These are phyloP conservation scores for Agrenia bidenticulata DNA, from an alignment of 2,888 invertebrate genomes.

Conservation along the genomic window DNA sequence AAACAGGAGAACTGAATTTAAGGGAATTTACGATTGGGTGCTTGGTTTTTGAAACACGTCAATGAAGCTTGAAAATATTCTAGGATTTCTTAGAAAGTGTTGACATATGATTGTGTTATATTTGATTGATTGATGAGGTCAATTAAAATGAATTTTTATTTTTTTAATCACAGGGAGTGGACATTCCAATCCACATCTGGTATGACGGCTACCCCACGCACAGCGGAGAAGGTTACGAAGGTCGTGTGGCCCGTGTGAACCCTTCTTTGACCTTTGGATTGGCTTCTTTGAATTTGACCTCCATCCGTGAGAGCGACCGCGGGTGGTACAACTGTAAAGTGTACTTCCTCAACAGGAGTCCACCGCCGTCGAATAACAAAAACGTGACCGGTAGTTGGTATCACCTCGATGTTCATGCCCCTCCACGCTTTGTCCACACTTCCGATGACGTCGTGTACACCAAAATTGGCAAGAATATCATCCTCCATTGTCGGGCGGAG, in stretches of 20 bases:
- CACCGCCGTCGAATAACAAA: constrained; percentile 81
- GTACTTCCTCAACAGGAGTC: constrained; percentile 91
- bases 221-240: constrained; percentile 91
- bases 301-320: constrained; percentile 88
- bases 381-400: constrained; percentile 82
- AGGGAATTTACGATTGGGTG: no score
- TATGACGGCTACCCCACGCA: constrained; percentile 97
- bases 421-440: constrained; percentile 91
- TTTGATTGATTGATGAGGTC: no score
- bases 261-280: no score
- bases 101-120: no score
- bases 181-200: constrained; percentile 96
- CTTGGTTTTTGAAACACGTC: no score
- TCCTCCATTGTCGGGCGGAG: constrained; percentile 93
- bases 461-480: constrained; percentile 92
- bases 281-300: constrained; percentile 92
- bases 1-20: no score
- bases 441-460: constrained; percentile 96
- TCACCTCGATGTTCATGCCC: constrained; percentile 95
- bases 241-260: constrained; percentile 83
- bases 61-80: no score
- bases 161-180: constrained; percentile 74
- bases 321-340: constrained; percentile 96
- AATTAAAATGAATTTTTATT: no score
- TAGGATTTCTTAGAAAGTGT: no score